Base-by-base conservation (phyloP, 2,888 invertebrate species). In the Microplitis manilae region DNA sequence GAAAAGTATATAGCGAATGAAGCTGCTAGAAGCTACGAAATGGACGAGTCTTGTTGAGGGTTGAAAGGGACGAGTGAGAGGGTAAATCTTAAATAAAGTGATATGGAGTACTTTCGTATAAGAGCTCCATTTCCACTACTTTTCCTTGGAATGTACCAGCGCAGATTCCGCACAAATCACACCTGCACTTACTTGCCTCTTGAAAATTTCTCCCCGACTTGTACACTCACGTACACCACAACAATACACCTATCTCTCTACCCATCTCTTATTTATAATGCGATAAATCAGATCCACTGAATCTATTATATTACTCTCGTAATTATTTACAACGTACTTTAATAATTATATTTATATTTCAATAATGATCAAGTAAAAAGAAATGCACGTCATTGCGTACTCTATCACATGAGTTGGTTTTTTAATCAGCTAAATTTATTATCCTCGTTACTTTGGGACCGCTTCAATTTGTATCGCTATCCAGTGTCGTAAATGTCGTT, bases 81-180 rank as follows among this genome's bases (percentile, higher is more conserved):
- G 89, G 89, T 89, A 90, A 89, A 89, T 89, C 89, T 89, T 90
- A 90, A 90, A 89, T 89, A 89, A 90, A 89, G 89, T 89, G 90
- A 89, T 89, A 89, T 89, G 89, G 89, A 90, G 90, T 89, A 88
- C 89, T 90, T 89, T 88, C 87, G 89, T 90, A 90, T 88, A 88
- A 88, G 88, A 89, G 89, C 89, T 87, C 88, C 88, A 87, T 89
- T 89, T 88, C 87, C 87, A 88, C 83, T 79, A 73, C 80, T 79
- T 73, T 68, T 70, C 65, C 50, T 50, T 69, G 72, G 76, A 70
- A 77, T 68, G 68, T 72, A 62, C 68, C 67, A 65, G 68, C 72
- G 69, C 67, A 74, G 73, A 76, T 74, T 61, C 73, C 30, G 38
- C 50, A 75, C 68, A 41, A 71, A 71, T 71, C 15, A 61, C 62